phyloP scores from a whole-genome alignment of 1,140 invertebrate species.

The Aphelinus atriplicis region DNA sequence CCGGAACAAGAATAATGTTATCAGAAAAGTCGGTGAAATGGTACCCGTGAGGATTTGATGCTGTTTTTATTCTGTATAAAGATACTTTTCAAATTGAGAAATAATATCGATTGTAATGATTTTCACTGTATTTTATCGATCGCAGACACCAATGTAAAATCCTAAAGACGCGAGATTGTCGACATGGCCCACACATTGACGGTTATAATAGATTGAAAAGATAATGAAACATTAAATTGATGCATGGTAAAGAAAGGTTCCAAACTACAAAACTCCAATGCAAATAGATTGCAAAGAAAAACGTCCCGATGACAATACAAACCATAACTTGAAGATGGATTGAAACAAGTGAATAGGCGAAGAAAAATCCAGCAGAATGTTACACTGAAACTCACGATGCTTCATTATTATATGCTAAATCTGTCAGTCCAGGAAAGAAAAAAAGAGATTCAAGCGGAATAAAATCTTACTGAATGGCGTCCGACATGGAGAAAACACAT shows the following conservation, averaged over 20 bases:
- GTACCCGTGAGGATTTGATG: too few species aligned
- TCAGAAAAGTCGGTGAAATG: too few species aligned
- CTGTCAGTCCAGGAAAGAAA: constrained; percentile 6
- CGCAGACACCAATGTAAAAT: not conserved
- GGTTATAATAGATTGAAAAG: not conserved
- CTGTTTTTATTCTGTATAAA: too few species aligned
- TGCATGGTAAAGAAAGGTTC: constrained; percentile 15
- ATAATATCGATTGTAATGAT: constrained; percentile 14
- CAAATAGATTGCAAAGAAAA: constrained; percentile 55
- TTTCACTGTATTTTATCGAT: constrained; percentile 19
- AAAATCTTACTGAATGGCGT: not conserved
- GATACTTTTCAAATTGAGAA: not conserved
- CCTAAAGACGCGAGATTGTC: not conserved
- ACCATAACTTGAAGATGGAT: too few species aligned
- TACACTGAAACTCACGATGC: too few species aligned
- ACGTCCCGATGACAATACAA: constrained; percentile 64
- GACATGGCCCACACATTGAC: not conserved
- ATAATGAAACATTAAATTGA: constrained; percentile 25
- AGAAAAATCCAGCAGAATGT: too few species aligned
- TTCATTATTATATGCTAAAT: constrained; percentile 19
- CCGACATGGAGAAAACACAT: not conserved
- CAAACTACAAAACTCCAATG: constrained; percentile 11
- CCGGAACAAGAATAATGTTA: too few species aligned
- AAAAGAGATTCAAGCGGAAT: not conserved
- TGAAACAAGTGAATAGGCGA: too few species aligned